These are phyloP conservation scores for Mercenaria mercenaria DNA, from an alignment of 1,140 invertebrate species.

Conservation along the genomic window DNA sequence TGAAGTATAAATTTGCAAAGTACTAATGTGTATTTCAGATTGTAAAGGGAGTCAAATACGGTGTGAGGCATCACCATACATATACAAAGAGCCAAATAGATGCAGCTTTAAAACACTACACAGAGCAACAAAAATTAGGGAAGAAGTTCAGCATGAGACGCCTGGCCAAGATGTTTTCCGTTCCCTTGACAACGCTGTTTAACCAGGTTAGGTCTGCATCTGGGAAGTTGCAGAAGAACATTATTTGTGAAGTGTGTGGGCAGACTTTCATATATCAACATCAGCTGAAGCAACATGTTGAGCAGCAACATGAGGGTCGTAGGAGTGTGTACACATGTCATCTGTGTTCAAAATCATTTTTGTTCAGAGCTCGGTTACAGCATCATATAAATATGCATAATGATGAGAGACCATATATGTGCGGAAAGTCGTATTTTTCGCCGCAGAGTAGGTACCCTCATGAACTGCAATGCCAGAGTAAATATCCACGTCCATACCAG, in stretches of 20 bases:
- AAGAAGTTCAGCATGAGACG: not conserved
- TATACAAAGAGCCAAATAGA: not conserved
- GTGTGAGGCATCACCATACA: not conserved
- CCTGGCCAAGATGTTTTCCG: not conserved
- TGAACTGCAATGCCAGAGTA: not conserved
- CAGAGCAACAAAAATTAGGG: not conserved
- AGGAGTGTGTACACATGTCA: not conserved
- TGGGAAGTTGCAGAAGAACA: not conserved
- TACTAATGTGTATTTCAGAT: not conserved
- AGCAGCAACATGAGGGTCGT: not conserved
- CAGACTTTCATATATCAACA: not conserved
- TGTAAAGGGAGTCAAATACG: not conserved
- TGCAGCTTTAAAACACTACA: not conserved
- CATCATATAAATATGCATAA: not conserved
- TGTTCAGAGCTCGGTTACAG: not conserved
- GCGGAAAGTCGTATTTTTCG: not conserved
- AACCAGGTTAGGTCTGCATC: not conserved
- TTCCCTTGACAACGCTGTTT: slow-evolving; percentile 1
- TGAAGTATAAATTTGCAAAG: too few relatives aligned
- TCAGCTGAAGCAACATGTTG: not conserved
- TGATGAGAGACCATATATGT: not conserved
- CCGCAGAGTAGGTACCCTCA: not conserved
- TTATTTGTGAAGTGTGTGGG: not conserved
- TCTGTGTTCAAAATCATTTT: not conserved
- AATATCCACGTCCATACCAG: not conserved